phyloP scores from a whole-genome alignment of 2,113 vertebrate genomes.

The Nannospalax galili region DNA sequence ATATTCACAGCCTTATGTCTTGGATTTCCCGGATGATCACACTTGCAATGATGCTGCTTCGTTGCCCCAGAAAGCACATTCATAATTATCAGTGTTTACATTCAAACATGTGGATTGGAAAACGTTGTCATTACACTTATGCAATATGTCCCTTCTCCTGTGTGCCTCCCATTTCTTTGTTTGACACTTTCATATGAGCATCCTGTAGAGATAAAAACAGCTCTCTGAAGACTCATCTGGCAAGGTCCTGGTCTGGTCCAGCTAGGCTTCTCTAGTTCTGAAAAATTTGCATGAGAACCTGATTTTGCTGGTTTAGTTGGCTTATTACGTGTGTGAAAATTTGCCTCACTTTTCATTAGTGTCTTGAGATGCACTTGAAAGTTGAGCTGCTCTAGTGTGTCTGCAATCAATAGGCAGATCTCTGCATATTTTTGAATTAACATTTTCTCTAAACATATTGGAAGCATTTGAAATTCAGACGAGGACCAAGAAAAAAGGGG shows the following conservation, averaged over 20 bases:
- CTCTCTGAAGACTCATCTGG: neutral
- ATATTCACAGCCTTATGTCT: slow-evolving; percentile 1
- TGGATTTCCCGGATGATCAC: slow-evolving; percentile 17
- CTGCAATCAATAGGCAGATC: neutral
- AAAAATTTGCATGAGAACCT: neutral
- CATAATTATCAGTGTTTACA: slow-evolving; percentile 39
- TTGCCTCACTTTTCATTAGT: slow-evolving; percentile 27
- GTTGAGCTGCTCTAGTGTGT: neutral
- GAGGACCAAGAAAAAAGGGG: neutral
- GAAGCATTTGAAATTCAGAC: slow-evolving; percentile 31
- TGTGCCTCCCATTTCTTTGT: slow-evolving; percentile 7
- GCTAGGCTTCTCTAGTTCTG: neutral
- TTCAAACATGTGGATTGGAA: slow-evolving; percentile 52
- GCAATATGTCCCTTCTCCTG: neutral
- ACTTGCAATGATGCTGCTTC: neutral
- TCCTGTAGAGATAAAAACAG: slow-evolving; percentile 9
- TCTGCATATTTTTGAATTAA: slow-evolving; percentile 27
- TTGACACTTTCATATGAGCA: neutral
- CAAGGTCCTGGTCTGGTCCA: neutral
- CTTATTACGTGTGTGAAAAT: neutral
- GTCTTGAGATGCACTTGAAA: neutral
- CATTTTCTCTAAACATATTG: slow-evolving; percentile 26
- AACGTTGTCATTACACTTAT: neutral
- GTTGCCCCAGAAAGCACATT: slow-evolving; percentile 47
- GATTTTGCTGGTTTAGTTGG: neutral